phyloP scores from a whole-genome alignment of 1,140 invertebrate species.

The Drosophila sucinea region DNA sequence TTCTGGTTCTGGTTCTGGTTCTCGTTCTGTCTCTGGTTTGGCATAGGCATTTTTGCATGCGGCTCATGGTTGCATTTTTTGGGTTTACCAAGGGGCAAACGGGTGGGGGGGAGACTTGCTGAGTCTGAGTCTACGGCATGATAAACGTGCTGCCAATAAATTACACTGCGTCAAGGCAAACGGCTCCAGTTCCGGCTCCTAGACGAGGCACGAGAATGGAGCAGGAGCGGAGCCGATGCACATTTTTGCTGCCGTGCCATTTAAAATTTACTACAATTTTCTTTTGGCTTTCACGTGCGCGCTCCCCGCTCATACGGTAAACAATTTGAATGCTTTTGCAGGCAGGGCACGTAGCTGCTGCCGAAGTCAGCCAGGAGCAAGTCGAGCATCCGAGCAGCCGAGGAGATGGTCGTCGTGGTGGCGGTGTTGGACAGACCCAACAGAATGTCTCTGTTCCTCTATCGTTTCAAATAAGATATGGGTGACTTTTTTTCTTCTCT shows the following conservation, averaged over 20 bases:
- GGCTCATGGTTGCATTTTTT: slow-evolving; percentile 78
- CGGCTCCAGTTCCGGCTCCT: slow-evolving; percentile 26
- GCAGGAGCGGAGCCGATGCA: slow-evolving; percentile 40
- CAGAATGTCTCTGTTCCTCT: slow-evolving; percentile 28
- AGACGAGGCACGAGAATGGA: neutral
- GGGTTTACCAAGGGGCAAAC: slow-evolving; percentile 57
- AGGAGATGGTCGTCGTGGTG: slow-evolving; percentile 1
- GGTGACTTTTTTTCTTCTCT: neutral
- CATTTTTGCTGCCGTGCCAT: slow-evolving; percentile 77
- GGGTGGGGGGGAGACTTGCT: slow-evolving; percentile 33
- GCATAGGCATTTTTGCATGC: slow-evolving; percentile 80
- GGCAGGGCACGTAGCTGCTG: slow-evolving; percentile 66
- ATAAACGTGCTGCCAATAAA: slow-evolving; percentile 82
- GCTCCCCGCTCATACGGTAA: slow-evolving; percentile 71
- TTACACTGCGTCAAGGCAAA: slow-evolving; percentile 78
- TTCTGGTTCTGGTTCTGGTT: neutral
- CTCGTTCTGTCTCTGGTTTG: slow-evolving; percentile 6
- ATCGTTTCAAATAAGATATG: neutral
- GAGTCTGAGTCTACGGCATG: slow-evolving; percentile 60
- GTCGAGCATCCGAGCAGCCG: slow-evolving; percentile 19
- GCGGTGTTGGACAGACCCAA: slow-evolving; percentile 13
- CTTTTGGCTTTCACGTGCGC: slow-evolving; percentile 76
- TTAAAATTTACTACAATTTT: slow-evolving; percentile 82
- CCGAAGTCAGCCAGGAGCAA: slow-evolving; percentile 26
- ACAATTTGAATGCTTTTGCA: slow-evolving; percentile 80